These are phyloP conservation scores for Melanotaenia boesemani DNA, from an alignment of 2,797 vertebrate species.

Conservation along the genomic window DNA sequence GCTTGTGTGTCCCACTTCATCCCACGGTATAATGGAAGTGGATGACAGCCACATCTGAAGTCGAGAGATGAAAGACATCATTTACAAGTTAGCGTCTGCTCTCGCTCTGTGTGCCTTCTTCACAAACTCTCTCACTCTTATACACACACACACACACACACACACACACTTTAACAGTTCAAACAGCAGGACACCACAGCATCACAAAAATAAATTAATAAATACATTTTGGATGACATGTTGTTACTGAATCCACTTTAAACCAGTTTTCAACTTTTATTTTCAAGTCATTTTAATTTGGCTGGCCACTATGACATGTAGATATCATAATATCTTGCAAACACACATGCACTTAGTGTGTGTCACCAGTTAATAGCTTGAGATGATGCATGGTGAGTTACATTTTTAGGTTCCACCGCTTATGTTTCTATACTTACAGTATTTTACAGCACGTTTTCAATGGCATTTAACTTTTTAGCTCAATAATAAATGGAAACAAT, in stretches of 20 bases:
- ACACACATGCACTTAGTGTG: conserved; percentile 8
- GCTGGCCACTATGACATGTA: background rate
- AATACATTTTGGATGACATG: background rate
- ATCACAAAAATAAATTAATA: background rate
- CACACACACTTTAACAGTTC: conserved; percentile 9
- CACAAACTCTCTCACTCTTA: conserved; percentile 1
- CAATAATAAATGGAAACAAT: background rate
- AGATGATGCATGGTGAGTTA: conserved; percentile 7
- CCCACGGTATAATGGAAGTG: conserved; percentile 72
- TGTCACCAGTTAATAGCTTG: conserved; percentile 10
- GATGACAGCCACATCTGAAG: conserved; percentile 81
- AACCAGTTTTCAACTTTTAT: background rate
- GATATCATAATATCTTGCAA: conserved; percentile 5
- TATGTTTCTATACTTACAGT: conserved; percentile 18
- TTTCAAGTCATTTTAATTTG: conserved; percentile 1
- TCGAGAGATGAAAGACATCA: conserved; percentile 82
- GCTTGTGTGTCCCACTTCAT: conserved; percentile 74
- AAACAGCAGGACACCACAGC: conserved; percentile 11
- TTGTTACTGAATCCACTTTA: background rate
- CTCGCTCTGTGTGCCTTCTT: conserved; percentile 50
- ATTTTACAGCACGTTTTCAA: conserved; percentile 6
- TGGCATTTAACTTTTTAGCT: conserved; percentile 34
- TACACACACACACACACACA: conserved; percentile 3
- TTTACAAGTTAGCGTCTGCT: conserved; percentile 77
- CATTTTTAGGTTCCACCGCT: conserved; percentile 21